Evolutionary conservation across 2,797 vertebrate genomes (phyloP), one percentile per base, ranked within the genome.

Genomic region (Dipus sagitta): DNA sequence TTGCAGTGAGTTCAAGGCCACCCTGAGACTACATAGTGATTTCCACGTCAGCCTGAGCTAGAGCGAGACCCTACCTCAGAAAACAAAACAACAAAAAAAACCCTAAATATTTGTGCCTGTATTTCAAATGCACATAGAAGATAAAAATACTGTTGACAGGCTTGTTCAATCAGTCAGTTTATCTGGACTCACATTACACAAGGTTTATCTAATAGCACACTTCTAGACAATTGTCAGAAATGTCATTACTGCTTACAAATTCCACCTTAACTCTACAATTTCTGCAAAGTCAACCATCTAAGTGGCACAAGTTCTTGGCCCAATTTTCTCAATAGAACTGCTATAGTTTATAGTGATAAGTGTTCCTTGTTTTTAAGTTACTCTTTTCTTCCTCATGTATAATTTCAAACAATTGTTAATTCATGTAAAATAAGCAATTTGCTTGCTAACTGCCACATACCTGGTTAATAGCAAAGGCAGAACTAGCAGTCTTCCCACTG

Each of bases 321-420:
- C 71, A 32, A 42, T 38, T 67, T n/a, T 80, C 71, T 89, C n/a
- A n/a, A 21, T 74, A 71, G 26, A 94, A 28, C 1, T 23, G 64
- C 21, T 68, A 54, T 2, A 30, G 89, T 82, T 78, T 86, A 34
- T 86, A 32, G 20, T 70, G 38, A 3, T 23, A 82, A 38, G 20
- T 78, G 54, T 20, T 64, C 12, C n/a, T 52, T 60, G 11, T 32
- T 47, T 60, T 60, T 88, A 81, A 70, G 11, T 81, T 67, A 67
- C 38, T 77, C 30, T 38, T 86, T 12, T 38, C 72, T 84, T 92
- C n/a, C 54, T 80, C 7, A 42, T 7, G 8, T 2, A 24, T 54
- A 54, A 70, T 88, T 85, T 80, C 70, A 81, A 93, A 64, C 58
- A 18, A 85, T 32, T 85, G 24, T 67, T 38, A 77, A 52, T 42